Evolutionary conservation across 2,888 invertebrate species (phyloP), one percentile per base, ranked within the genome.

Genomic region (Andrena bucephala): DNA sequence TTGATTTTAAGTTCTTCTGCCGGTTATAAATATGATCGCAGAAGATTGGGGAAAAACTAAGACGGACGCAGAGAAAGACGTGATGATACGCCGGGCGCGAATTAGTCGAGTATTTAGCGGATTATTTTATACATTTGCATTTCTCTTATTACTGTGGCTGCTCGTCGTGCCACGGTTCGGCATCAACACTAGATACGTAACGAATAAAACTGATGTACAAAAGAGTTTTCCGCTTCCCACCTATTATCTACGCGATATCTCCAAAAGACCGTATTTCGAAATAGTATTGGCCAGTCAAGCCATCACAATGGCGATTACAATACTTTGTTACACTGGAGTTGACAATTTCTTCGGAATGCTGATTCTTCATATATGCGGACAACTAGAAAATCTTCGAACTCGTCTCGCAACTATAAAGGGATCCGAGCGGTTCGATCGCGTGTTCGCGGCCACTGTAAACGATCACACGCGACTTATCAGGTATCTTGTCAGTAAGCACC

Each of bases 381-480:
- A 84, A 54, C 27, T 84, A 57, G 73, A 81, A 33, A 84, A 74
- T 33, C 77, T 84, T 0, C 59, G 27, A 24, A 10, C 31, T n/a
- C 84, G 66, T 16, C 10, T 80, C 0, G 4, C 31, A 13, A 33
- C 16, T 16, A 71, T 65, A 5, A 24, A 36, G 2, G 20, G 62
- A 0, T 42, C 29, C 5, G 29, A 62, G 2, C 24, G 48, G 8
- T 81, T 68, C 16, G 33, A 74, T 60, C 24, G 8, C 2, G 29
- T 33, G 27, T 7, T 81, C 6, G 24, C 8, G 8, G 31, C 42
- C 8, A 24, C 31, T 20, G 24, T 84, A 8, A 4, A 68, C 10
- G 57, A 73, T 36, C 77, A 77, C 57, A n/a, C 65, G 31, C 69
- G 68, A 4, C 20, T 84, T n/a, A 74, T 81, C 63, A 84, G 84